Percentiles rank a stretch among this genome's conserved stretches.
These are phyloP conservation scores for Vollenhovia emeryi DNA, from an alignment of 1,140 invertebrate genomes.

Conservation along the genomic window DNA sequence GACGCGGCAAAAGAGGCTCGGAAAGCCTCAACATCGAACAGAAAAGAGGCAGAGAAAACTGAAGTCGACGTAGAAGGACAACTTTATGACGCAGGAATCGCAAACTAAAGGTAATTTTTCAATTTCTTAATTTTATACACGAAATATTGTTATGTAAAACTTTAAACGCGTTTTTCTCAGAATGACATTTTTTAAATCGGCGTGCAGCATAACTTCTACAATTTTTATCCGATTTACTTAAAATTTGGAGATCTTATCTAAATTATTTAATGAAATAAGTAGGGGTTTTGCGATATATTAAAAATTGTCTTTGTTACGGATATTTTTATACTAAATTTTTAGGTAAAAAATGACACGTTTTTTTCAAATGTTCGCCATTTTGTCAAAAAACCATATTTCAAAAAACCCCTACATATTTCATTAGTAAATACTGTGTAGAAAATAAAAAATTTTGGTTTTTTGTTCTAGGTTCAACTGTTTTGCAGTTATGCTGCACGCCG, in stretches of 20 bases:
- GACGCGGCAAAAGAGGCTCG: too few species aligned
- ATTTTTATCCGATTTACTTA: background rate
- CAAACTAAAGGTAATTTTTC: background rate
- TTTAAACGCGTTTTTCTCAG: background rate
- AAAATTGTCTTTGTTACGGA: background rate
- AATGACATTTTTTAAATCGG: background rate
- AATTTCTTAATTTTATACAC: background rate
- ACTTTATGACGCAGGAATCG: too few species aligned
- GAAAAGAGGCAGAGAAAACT: too few species aligned
- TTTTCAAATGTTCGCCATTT: background rate
- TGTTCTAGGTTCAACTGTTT: background rate
- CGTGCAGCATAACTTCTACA: background rate
- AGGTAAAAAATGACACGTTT: background rate
- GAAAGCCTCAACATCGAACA: too few species aligned
- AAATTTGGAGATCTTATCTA: background rate
- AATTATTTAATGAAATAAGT: background rate
- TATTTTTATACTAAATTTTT: background rate
- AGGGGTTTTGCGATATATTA: background rate
- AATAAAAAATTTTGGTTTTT: background rate
- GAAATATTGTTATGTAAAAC: background rate
- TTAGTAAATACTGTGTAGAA: background rate
- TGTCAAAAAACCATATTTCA: background rate
- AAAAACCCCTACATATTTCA: background rate
- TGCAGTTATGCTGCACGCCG: background rate
- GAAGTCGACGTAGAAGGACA: too few species aligned